phyloP scores from a whole-genome alignment of 2,888 invertebrate species.

The Malthinus seriepunctatus region DNA sequence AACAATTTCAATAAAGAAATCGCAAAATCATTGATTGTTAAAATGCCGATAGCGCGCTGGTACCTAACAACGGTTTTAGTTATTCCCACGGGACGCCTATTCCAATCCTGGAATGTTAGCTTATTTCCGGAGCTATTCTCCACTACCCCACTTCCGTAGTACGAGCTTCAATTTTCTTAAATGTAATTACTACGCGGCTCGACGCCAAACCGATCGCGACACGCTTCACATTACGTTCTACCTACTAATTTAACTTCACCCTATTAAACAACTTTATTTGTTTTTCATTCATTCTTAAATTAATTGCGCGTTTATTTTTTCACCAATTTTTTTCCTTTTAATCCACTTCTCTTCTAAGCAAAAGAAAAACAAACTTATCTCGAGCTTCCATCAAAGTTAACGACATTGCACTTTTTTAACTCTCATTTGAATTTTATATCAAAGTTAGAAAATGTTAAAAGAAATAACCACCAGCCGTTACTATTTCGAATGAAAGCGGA shows the following conservation, averaged over 20 bases:
- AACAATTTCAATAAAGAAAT: conserved; percentile 43
- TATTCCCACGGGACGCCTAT: conserved; percentile 41
- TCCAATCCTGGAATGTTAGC: conserved; percentile 43
- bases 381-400: background rate
- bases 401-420: conserved; percentile 3
- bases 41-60: conserved; percentile 39
- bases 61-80: conserved; percentile 34
- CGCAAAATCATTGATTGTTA: conserved; percentile 45
- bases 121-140: conserved; percentile 44
- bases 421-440: conserved; percentile 7
- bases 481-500: conserved; percentile 29
- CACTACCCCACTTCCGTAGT: conserved; percentile 42
- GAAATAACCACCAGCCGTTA: conserved; percentile 7
- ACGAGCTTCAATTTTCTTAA: conserved; percentile 48
- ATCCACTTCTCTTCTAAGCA: too few relatives aligned
- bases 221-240: conserved; percentile 35
- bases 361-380: too few relatives aligned
- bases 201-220: conserved; percentile 42
- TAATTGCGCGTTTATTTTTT: conserved; percentile 23
- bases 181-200: conserved; percentile 46
- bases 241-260: conserved; percentile 37
- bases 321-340: too few relatives aligned
- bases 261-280: conserved; percentile 30
- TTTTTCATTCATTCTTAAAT: conserved; percentile 26
- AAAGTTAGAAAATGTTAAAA: conserved; percentile 2